Percentiles rank a stretch among this genome's conserved stretches.
Evolutionary conservation across 1,140 invertebrate species (phyloP).

Genomic region (Lineus longissimus): DNA sequence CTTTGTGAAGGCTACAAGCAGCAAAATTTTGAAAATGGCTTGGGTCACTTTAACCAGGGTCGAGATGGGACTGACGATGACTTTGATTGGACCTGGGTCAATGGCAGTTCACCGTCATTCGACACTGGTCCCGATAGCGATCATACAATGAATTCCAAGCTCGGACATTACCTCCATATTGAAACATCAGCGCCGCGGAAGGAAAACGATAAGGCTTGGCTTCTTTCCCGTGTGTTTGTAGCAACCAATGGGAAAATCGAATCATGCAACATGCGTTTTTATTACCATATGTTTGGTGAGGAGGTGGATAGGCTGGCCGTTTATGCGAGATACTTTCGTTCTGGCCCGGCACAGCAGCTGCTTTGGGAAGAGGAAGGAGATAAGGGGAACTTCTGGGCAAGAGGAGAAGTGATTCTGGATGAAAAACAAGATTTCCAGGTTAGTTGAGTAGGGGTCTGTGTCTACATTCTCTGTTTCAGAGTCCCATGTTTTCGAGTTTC

Average conservation of each 20-base stretch:
- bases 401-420: no score
- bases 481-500: no score
- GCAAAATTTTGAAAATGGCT: constrained; percentile 31
- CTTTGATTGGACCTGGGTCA: constrained; percentile 70
- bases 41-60: constrained; percentile 24
- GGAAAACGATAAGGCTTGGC: constrained; percentile 50
- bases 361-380: no score
- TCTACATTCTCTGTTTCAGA: no score
- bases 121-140: constrained; percentile 31
- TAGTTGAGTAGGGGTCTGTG: no score
- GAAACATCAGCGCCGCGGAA: constrained; percentile 45
- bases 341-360: no score
- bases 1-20: constrained; percentile 21
- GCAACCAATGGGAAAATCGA: not conserved
- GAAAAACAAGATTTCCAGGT: no score
- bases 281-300: not conserved
- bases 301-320: not conserved
- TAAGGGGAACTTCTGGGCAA: no score
- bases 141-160: constrained; percentile 30
- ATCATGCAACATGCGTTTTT: not conserved
- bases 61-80: constrained; percentile 56
- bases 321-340: not conserved
- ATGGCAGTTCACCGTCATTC: constrained; percentile 45
- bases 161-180: constrained; percentile 46
- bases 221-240: constrained; percentile 20